A percentile compares a stretch with the other conserved stretches of the same genome.
These are phyloP conservation scores for Crematogaster levior DNA, from an alignment of 2,888 invertebrate genomes.

Conservation along the genomic window DNA sequence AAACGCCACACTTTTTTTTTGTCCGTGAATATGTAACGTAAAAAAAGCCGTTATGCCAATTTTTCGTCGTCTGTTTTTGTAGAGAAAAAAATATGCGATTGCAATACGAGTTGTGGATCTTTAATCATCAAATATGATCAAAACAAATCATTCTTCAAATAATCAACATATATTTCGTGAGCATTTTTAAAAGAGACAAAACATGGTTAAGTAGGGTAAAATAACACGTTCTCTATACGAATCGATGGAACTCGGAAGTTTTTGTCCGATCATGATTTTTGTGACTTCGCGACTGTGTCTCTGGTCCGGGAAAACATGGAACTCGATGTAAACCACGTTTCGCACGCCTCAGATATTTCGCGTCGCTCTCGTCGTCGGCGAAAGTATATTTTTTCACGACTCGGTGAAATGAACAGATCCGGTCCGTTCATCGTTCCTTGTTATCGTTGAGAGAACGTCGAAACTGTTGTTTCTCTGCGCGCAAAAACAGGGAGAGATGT, in stretches of 20 bases:
- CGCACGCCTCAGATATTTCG: constrained; percentile 46
- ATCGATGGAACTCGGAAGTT: not conserved
- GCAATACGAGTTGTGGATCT: not conserved
- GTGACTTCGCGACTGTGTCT: not conserved
- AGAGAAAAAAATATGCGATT: not conserved
- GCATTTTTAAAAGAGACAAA: not conserved
- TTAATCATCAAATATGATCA: too few relatives aligned
- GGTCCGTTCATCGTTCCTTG: constrained; percentile 49
- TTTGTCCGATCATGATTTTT: constrained; percentile 6
- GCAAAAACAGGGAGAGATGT: constrained; percentile 72
- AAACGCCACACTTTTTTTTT: not conserved
- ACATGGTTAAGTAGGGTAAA: constrained; percentile 18
- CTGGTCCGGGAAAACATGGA: constrained; percentile 21
- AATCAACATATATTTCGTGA: not conserved
- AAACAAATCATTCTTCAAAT: not conserved
- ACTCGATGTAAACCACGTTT: constrained; percentile 31
- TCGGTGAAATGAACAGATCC: constrained; percentile 59
- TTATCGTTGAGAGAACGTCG: constrained; percentile 61
- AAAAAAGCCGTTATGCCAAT: not conserved
- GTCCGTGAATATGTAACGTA: not conserved
- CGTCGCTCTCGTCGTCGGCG: constrained; percentile 36
- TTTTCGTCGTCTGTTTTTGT: not conserved
- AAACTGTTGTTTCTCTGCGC: constrained; percentile 73
- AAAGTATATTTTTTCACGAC: constrained; percentile 66
- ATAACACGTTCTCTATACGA: constrained; percentile 6